Conservation (phyloP, 1,140 invertebrate genomes). For the Stratiolaelaps scimitus region DNA sequence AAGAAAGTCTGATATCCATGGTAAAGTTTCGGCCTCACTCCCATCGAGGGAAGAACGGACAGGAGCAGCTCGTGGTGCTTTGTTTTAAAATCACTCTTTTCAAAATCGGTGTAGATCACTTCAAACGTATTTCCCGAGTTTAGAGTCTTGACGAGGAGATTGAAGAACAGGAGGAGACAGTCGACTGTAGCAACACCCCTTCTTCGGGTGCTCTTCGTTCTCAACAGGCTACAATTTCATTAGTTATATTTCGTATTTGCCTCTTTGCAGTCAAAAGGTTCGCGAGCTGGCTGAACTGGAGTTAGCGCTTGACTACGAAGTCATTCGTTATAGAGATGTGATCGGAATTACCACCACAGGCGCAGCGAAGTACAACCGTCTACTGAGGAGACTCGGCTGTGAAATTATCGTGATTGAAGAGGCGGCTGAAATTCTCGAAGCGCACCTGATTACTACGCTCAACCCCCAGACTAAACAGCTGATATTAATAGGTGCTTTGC, state of each 20-base stretch:
- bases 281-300: neutral
- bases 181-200: too few species aligned
- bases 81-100: too few species aligned
- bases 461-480: slow-evolving; percentile 58
- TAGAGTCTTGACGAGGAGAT: too few species aligned
- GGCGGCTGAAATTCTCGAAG: slow-evolving; percentile 68
- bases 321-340: slow-evolving; percentile 39
- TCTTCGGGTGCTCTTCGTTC: too few species aligned
- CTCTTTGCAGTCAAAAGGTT: neutral
- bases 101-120: too few species aligned
- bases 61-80: too few species aligned
- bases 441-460: slow-evolving; percentile 58
- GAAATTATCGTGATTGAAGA: slow-evolving; percentile 63
- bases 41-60: too few species aligned
- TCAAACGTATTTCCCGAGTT: too few species aligned
- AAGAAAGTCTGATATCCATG: too few species aligned
- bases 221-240: too few species aligned
- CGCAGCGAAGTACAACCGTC: slow-evolving; percentile 52
- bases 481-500: slow-evolving; percentile 55
- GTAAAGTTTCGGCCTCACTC: too few species aligned
- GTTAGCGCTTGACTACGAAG: slow-evolving; percentile 28
- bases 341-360: slow-evolving; percentile 65
- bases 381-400: slow-evolving; percentile 50
- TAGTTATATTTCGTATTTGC: neutral
- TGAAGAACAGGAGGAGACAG: too few species aligned